Conservation (phyloP, 1,140 invertebrate genomes). For the Hyphantria cunea region DNA sequence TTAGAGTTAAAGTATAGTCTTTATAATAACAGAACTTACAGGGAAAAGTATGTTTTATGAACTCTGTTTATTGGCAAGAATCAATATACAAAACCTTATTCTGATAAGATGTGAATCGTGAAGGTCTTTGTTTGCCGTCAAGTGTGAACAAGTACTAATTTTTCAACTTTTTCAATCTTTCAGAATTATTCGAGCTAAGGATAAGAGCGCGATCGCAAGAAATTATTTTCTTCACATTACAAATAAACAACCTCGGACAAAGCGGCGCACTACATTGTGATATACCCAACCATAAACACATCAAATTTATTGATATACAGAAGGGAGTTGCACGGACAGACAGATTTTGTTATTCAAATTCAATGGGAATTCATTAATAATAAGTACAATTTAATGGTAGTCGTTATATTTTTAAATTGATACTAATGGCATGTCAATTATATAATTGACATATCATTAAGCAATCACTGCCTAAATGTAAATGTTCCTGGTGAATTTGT, state of each 20-base stretch:
- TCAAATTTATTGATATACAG: constrained; percentile 19
- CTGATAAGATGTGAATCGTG: too few species aligned
- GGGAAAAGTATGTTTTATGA: too few species aligned
- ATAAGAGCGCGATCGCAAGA: too few species aligned
- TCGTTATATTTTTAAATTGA: not conserved
- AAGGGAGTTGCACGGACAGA: constrained; percentile 19
- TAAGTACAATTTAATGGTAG: not conserved
- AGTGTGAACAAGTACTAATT: too few species aligned
- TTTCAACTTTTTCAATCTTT: not conserved
- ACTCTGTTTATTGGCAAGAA: too few species aligned
- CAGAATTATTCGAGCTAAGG: not conserved
- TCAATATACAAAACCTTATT: too few species aligned
- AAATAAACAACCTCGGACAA: constrained; percentile 2
- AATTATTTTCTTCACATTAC: not conserved
- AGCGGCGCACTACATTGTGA: constrained; percentile 14
- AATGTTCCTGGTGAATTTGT: not conserved
- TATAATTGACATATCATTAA: not conserved
- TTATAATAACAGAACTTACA: too few species aligned
- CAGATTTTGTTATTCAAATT: constrained; percentile 18
- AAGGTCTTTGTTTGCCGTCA: too few species aligned
- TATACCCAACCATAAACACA: constrained; percentile 16
- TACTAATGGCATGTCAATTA: not conserved
- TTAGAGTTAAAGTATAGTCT: too few species aligned
- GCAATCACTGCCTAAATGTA: too few species aligned
- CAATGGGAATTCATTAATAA: constrained; percentile 2